Conservation (phyloP, 2,113 vertebrate genomes). For the Australoheros scitulus region DNA sequence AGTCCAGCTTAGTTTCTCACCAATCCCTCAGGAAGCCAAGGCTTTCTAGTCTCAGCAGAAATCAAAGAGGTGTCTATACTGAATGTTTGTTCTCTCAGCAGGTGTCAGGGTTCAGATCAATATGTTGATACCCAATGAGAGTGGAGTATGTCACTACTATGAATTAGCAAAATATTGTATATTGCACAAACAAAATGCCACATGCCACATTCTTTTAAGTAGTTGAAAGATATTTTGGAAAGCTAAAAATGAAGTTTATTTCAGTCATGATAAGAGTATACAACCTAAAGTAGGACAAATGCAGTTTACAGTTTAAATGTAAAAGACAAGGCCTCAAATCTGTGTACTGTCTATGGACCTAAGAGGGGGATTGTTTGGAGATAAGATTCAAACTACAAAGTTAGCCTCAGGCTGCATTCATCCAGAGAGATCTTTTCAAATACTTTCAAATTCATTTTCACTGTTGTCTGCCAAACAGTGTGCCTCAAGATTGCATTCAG, state of each 20-base stretch:
- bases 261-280: background rate
- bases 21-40: constrained; percentile 7
- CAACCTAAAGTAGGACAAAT: background rate
- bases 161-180: background rate
- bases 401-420: constrained; percentile 28
- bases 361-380: background rate
- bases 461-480: constrained; percentile 25
- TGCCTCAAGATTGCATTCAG: constrained; percentile 29
- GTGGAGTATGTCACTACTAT: constrained; percentile 7
- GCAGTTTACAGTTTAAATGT: background rate
- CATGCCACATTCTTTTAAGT: background rate
- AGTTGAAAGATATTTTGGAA: background rate
- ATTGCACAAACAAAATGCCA: background rate
- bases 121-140: constrained; percentile 48
- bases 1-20: constrained; percentile 21
- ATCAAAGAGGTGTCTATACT: constrained; percentile 56
- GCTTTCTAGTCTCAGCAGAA: constrained; percentile 56
- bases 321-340: background rate
- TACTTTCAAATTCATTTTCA: constrained; percentile 36
- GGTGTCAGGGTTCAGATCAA: constrained; percentile 65
- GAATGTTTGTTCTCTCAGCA: constrained; percentile 59
- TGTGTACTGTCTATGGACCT: background rate
- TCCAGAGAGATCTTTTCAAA: constrained; percentile 9
- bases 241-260: background rate
- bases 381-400: constrained; percentile 9